Base-by-base conservation (phyloP, 2,113 vertebrate genomes). In the Paramormyrops kingsleyae region DNA sequence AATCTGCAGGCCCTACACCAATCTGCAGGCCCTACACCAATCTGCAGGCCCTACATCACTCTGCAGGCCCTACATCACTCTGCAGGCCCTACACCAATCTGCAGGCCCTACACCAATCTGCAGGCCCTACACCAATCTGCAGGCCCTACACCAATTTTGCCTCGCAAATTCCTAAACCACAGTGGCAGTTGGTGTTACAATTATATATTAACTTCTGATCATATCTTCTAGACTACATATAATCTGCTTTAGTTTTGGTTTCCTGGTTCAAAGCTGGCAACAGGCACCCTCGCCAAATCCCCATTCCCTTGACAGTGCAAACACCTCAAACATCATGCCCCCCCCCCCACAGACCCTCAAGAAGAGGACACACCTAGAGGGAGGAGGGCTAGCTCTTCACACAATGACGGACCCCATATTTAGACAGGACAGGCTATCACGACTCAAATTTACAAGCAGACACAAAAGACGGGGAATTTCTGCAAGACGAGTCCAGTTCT, bases 231-330 rank as follows among this genome's bases (percentile, higher is more conserved):
- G 89, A 95, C 95, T 96, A 96, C 95, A 95, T 96, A 96, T 93
- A 93, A 91, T 94, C 94, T 93, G 93, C 93, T 92, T 85, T 89
- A 47, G 31, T 52, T 90, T 90, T 92, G 92, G 91, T 93, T 96
- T 96, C 96, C 95, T 94, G 95, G 96, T 95, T 95, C 92, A 94
- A 93, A 95, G 95, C 95, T 94, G 92, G 93, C 94, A 95, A 94
- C 94, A 92, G 94, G 83, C 87, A 88, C 89, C 89, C 91, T 92
- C 94, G 91, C 92, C 94, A 92, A 66, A 89, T 92, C 94, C 93
- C 91, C 93, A 95, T 70, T 92, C 27, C 47, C 91, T 91, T 62
- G 90, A 92, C 94, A 96, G 96, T 96, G 96, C 95, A 96, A 95
- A 92, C 42, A 84, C 90, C 90, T 39, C 84, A 13, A 89, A 83